Conservation (phyloP, 2,888 invertebrate species). For the Tetragonula carbonaria region DNA sequence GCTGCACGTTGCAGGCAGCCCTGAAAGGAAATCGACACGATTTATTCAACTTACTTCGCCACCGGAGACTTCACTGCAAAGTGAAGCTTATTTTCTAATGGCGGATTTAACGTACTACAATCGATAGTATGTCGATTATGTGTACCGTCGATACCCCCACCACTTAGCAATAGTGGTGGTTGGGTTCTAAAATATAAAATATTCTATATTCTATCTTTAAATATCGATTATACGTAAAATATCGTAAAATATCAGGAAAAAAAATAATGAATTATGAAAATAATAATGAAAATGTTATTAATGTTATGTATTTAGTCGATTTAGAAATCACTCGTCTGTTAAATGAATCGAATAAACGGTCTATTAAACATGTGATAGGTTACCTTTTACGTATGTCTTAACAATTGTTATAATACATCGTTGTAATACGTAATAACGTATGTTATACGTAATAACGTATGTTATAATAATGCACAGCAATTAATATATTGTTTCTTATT, state of each 20-base stretch:
- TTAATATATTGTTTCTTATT: not conserved
- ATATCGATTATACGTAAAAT: not conserved
- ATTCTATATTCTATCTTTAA: not conserved
- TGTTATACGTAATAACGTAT: too few species aligned
- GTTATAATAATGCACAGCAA: not conserved
- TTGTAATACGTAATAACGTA: too few species aligned
- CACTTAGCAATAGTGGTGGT: not conserved
- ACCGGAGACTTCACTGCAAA: too few species aligned
- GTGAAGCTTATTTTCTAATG: too few species aligned
- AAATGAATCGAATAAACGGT: not conserved
- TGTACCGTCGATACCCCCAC: not conserved
- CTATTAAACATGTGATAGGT: not conserved
- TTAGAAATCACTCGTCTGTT: not conserved
- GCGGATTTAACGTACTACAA: not conserved
- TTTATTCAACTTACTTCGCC: constrained; percentile 9
- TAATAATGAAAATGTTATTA: too few species aligned
- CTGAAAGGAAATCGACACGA: not conserved
- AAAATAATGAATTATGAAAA: too few species aligned
- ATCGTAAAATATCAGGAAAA: not conserved
- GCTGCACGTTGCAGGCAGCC: not conserved
- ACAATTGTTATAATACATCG: not conserved
- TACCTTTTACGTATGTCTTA: not conserved
- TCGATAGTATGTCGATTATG: too few species aligned
- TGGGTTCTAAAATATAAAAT: not conserved
- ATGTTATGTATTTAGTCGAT: not conserved